Percentiles rank a stretch among this genome's conserved stretches.
Conservation (phyloP, 1,140 invertebrate species). For the Teleogryllus occipitalis region DNA sequence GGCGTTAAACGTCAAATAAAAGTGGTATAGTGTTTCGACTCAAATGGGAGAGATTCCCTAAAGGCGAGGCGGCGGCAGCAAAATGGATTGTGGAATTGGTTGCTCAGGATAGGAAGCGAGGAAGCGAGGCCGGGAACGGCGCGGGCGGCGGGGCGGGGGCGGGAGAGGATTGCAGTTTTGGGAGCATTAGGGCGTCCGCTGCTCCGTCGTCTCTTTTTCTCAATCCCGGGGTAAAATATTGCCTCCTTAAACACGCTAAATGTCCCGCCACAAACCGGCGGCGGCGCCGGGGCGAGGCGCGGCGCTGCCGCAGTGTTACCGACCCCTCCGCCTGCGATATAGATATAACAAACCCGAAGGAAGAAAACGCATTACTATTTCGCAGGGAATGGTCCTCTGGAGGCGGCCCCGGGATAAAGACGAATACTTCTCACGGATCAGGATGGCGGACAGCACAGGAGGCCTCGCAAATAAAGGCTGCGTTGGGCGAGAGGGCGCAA, state of each 20-base stretch:
- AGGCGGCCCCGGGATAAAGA: conserved; percentile 10
- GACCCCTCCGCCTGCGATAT: not conserved
- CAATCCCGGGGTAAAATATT: conserved; percentile 16
- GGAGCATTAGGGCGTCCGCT: conserved; percentile 6
- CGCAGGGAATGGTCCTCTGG: conserved; percentile 11
- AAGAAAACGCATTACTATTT: conserved; percentile 16
- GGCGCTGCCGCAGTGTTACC: not conserved
- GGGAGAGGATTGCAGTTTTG: conserved; percentile 16
- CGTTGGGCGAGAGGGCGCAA: too few species aligned
- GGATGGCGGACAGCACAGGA: too few species aligned
- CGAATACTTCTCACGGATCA: conserved; percentile 7
- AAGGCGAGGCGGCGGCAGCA: not conserved
- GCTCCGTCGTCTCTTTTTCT: conserved; percentile 11
- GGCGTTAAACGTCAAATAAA: conserved; percentile 19
- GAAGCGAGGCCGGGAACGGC: not conserved
- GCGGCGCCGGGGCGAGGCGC: not conserved
- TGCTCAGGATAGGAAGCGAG: not conserved
- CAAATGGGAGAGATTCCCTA: conserved; percentile 18
- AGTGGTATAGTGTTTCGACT: conserved; percentile 14
- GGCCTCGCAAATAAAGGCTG: too few species aligned
- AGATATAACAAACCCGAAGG: not conserved
- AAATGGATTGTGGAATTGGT: conserved; percentile 21
- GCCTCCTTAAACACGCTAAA: conserved; percentile 14
- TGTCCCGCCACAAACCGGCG: conserved; percentile 12
- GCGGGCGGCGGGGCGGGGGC: not conserved